These are phyloP conservation scores for Elephas maximus DNA, from an alignment of 2,113 vertebrate species.

Conservation along the genomic window DNA sequence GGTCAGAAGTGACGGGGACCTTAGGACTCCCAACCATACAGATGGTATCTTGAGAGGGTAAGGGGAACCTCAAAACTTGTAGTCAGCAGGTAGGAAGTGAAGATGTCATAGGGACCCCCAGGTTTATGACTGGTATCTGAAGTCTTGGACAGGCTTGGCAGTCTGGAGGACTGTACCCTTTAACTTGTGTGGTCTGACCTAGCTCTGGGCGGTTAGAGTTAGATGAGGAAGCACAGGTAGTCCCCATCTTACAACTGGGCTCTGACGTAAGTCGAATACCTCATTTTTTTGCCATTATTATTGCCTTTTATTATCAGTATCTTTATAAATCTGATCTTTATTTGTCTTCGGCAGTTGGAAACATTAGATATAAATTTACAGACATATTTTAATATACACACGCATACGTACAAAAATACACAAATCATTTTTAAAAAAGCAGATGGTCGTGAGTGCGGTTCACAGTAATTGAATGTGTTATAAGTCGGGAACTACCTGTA, in stretches of 20 bases:
- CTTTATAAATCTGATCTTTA: not conserved
- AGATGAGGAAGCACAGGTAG: not conserved
- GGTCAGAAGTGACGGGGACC: not conserved
- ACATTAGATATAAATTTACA: not conserved
- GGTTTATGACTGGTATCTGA: not conserved
- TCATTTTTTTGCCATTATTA: not conserved
- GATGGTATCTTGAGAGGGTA: not conserved
- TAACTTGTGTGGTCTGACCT: not conserved
- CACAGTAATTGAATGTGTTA: not conserved
- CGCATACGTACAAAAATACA: not conserved
- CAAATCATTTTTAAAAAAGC: not conserved
- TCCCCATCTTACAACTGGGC: not conserved
- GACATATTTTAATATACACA: not conserved
- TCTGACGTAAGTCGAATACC: not conserved
- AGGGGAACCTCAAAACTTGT: not conserved
- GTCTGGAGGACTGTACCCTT: not conserved
- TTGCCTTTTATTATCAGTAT: not conserved
- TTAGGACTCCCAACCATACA: not conserved
- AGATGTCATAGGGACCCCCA: not conserved
- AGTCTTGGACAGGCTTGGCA: not conserved
- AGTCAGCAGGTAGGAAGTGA: not conserved
- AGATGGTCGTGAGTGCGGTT: not conserved
- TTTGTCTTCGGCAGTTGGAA: not conserved
- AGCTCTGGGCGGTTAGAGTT: not conserved
- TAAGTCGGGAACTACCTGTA: not conserved